Evolutionary conservation across 2,888 invertebrate genomes (phyloP), one percentile per base, ranked within the genome.

Genomic region (Trachelus tabidus): DNA sequence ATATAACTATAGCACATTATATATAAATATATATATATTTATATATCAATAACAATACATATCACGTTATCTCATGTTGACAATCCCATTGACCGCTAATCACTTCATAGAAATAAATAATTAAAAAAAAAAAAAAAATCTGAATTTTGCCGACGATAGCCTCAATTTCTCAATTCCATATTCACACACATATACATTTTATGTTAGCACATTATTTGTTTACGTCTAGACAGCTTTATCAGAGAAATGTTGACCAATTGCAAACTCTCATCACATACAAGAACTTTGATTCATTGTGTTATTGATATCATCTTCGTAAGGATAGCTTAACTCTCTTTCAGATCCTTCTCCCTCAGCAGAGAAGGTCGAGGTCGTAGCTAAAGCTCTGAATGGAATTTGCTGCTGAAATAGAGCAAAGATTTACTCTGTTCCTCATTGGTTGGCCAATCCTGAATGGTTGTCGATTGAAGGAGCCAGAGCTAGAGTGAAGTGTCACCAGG

Each of bases 401-500:
- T 23, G 23, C 23, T 56, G 56, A 56, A 56, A 56, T 56, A 56
- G 23, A 56, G 56, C 56, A 9, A 9, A 23, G 23, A 56, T 56
- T 56, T 56, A 23, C 56, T 56, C 56, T 23, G 56, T 56, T 56
- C 56, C 56, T 56, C 56, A 23, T 73, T 73, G 35, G 73, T 78
- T 71, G 68, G 56, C 75, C 56, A 78, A 71, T 82, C 37, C 75
- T 82, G 69, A 82, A 81, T 83, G 81, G 76, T 71, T 23, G 34
- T 71, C 30, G 71, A 71, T 71, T 23, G 34, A 71, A 31, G 71
- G 9, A 34, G 31, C 31, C 69, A 76, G 68, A 77, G 81, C 79
- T 81, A 83, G 81, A 84, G 81, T 34, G 23, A 81, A 79, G 81
- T 85, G 83, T 86, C 85, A 87, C 85, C 87, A 84, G 87, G 88